Evolutionary conservation across 2,888 invertebrate species (phyloP), one percentile per base, ranked within the genome.

Genomic region (Melitaea athalia): DNA sequence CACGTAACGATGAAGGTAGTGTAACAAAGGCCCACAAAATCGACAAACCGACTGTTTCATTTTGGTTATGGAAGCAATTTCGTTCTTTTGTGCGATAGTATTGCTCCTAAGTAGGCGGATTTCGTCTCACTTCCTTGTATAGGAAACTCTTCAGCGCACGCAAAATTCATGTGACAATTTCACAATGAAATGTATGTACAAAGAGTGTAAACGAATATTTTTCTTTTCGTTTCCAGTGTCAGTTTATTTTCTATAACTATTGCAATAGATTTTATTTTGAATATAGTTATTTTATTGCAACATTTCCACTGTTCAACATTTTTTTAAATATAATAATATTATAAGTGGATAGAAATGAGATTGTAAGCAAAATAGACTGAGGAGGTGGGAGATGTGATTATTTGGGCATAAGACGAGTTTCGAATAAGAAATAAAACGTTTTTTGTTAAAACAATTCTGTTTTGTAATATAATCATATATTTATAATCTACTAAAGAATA

Each of bases 1-100:
- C 57, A 60, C 53, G 59, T 50, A 59, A 59, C 64, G 68, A 69
- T 64, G 62, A 84, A 86, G 81, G 83, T 85, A 82, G 86, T 84
- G 85, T 85, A 85, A 83, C 84, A 84, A 73, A 72, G 79, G 81
- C 80, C 81, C 82, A 83, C n/a, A 83, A 85, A 87, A 87, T 85
- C 87, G 85, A 84, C 87, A 88, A 86, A 86, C 85, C 84, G 83
- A 82, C 83, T 86, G 88, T 87, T 88, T 88, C 85, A 88, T 87
- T 88, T 85, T 78, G 84, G 82, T 86, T 83, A 85, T 88, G 82
- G 83, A 85, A 84, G 86, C 87, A 86, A 89, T 89, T 87, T 83
- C 81, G 82, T 82, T 84, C 85, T 87, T 88, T 88, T 87, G 85
- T 86, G 83, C 82, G 82, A 84, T 83, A 84, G 82, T 86, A 87